Percentiles rank a stretch among this genome's conserved stretches.
Evolutionary conservation across 2,113 vertebrate genomes (phyloP).

Genomic region (Urocitellus parryii): DNA sequence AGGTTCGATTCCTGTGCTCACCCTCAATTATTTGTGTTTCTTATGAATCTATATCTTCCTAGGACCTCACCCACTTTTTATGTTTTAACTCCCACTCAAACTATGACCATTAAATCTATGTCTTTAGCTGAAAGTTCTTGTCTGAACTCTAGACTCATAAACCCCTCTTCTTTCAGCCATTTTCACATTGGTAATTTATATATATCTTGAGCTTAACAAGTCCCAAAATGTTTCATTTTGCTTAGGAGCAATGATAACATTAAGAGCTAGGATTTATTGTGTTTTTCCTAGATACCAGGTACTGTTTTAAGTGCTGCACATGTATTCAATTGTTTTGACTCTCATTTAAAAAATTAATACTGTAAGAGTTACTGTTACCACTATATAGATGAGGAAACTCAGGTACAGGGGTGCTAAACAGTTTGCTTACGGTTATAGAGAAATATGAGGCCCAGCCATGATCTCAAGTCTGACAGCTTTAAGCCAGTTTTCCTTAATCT

Average conservation of each 20-base stretch:
- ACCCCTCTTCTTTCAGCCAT: background rate
- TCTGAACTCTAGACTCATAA: background rate
- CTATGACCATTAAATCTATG: background rate
- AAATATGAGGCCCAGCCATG: background rate
- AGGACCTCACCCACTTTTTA: background rate
- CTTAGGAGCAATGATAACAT: background rate
- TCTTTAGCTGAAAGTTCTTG: background rate
- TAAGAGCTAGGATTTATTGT: background rate
- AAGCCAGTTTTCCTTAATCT: background rate
- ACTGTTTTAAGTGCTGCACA: background rate
- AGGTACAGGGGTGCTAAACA: background rate
- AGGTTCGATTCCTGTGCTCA: background rate
- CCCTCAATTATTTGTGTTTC: background rate
- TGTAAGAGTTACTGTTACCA: background rate
- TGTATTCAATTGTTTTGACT: constrained; percentile 20
- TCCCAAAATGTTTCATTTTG: background rate
- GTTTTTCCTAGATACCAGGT: background rate
- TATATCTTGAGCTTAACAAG: background rate
- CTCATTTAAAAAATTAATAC: background rate
- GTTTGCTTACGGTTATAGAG: background rate
- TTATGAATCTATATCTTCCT: background rate
- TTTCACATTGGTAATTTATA: background rate
- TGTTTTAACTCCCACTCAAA: background rate
- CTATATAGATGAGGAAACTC: background rate
- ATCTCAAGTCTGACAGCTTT: background rate